Conservation (phyloP, 2,888 invertebrate species). For the Catocala fraxini region DNA sequence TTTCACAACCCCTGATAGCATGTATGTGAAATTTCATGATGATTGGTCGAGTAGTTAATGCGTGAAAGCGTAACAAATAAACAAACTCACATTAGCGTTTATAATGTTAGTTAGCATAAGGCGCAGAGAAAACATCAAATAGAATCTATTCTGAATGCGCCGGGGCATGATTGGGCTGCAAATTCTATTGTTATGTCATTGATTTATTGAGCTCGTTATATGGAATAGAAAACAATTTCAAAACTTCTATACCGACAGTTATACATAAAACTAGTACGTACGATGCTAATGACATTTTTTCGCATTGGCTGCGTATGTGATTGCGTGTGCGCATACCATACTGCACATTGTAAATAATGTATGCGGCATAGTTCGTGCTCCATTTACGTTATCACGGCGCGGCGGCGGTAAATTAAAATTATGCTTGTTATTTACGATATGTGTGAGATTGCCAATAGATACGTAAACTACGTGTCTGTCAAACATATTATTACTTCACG, state of each 20-base stretch:
- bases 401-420: conserved; percentile 75
- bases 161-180: conserved; percentile 26
- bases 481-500: neutral
- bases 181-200: conserved; percentile 38
- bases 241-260: conserved; percentile 36
- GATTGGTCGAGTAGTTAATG: no score
- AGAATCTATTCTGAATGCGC: conserved; percentile 22
- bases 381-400: conserved; percentile 83
- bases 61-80: no score
- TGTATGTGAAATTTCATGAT: no score
- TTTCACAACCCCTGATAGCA: no score
- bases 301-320: conserved; percentile 61
- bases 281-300: conserved; percentile 78
- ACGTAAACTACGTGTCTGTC: conserved; percentile 21
- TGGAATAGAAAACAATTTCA: conserved; percentile 55
- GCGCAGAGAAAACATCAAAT: conserved; percentile 18
- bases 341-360: conserved; percentile 71
- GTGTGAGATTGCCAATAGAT: conserved; percentile 60
- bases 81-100: no score
- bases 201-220: conserved; percentile 18
- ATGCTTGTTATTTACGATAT: conserved; percentile 68
- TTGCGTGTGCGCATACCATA: conserved; percentile 78
- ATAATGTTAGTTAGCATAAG: neutral
- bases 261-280: conserved; percentile 40
- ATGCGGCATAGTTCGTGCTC: conserved; percentile 81